Evolutionary conservation across 2,797 vertebrate species (phyloP).

Genomic region (Argyrosomus regius): DNA sequence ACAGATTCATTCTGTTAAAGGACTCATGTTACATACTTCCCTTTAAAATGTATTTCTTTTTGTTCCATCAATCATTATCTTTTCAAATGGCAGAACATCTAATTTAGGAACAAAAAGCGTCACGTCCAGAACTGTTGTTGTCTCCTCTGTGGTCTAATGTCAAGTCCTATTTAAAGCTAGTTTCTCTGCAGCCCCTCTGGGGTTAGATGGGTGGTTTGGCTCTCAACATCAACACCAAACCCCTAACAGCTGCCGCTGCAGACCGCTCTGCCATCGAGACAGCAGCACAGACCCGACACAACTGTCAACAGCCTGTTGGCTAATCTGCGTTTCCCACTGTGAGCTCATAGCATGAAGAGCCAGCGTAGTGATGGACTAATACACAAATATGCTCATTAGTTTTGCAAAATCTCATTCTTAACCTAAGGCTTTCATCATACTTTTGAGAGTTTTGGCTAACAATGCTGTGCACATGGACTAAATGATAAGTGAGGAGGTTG

Average conservation of each 20-base stretch:
- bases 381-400: neutral
- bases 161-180: slow-evolving; percentile 54
- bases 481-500: neutral
- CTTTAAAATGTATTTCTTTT: neutral
- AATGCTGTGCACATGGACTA: neutral
- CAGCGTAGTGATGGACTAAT: neutral
- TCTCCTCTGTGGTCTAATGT: slow-evolving; percentile 7
- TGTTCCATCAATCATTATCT: neutral
- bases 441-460: neutral
- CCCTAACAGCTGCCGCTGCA: slow-evolving; percentile 57
- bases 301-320: slow-evolving; percentile 44
- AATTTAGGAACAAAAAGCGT: neutral
- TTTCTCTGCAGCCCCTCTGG: slow-evolving; percentile 32
- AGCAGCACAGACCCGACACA: slow-evolving; percentile 24
- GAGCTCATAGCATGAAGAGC: slow-evolving; percentile 15
- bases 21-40: neutral
- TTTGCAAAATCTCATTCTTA: neutral
- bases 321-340: slow-evolving; percentile 42
- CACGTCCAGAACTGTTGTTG: neutral
- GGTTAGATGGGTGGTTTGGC: slow-evolving; percentile 46
- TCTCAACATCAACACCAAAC: slow-evolving; percentile 41
- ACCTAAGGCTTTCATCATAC: neutral
- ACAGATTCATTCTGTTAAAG: neutral
- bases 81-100: slow-evolving; percentile 15
- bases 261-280: slow-evolving; percentile 21